Evolutionary conservation across 2,888 invertebrate species (phyloP).

Genomic region (Linyphia triangularis): DNA sequence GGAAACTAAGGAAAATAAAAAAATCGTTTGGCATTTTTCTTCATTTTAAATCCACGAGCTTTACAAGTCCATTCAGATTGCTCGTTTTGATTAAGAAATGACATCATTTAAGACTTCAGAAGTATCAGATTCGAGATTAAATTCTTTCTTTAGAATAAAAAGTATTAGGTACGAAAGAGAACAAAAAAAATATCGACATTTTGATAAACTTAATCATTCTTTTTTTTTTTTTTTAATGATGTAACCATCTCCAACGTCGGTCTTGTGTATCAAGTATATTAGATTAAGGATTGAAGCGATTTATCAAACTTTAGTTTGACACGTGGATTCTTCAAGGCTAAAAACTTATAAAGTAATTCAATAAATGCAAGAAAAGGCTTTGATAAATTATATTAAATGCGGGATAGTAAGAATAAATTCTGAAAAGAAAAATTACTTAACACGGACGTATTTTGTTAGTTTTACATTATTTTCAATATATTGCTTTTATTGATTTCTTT

Average conservation of each 20-base stretch:
- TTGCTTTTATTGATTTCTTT: too few species aligned
- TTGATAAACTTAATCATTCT: neutral
- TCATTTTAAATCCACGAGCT: neutral
- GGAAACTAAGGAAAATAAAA: neutral
- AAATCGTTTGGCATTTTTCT: slow-evolving; percentile 1
- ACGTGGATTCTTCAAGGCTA: neutral
- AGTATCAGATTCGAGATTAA: neutral
- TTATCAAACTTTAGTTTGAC: neutral
- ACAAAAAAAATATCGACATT: neutral
- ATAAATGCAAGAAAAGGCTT: neutral
- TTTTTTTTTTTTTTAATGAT: neutral
- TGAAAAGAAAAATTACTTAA: neutral
- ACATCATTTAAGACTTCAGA: neutral
- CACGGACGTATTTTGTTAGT: too few species aligned
- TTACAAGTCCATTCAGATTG: neutral
- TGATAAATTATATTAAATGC: neutral
- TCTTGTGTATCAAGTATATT: neutral
- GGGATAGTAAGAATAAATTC: too few species aligned
- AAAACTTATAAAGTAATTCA: neutral
- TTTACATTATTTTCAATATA: too few species aligned
- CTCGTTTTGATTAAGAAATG: neutral
- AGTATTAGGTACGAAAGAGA: neutral
- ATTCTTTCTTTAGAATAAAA: neutral
- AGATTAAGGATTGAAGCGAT: neutral
- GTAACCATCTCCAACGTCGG: neutral